A percentile compares a stretch with the other conserved stretches of the same genome.
Conservation (phyloP, 2,888 invertebrate species). For the Beris chalybata region DNA sequence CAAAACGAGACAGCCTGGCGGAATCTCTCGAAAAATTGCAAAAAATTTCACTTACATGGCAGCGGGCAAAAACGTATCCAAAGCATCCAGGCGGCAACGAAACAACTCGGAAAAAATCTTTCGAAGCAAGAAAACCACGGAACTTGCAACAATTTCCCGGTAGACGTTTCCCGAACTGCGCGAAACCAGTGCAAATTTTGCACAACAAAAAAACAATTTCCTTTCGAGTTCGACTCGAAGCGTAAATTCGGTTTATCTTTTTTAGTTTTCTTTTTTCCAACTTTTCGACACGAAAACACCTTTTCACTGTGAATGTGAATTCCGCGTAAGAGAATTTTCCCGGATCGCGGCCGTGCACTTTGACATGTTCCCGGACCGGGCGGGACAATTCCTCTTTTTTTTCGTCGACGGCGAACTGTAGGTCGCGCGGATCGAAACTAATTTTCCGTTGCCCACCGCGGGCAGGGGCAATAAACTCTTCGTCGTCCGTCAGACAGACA, state of each 20-base stretch:
- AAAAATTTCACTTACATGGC: slow-evolving; percentile 10
- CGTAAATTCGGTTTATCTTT: too few species aligned
- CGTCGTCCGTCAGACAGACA: slow-evolving; percentile 24
- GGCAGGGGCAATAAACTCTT: slow-evolving; percentile 22
- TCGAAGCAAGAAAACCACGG: background rate
- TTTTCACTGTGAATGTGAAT: too few species aligned
- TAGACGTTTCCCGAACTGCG: background rate
- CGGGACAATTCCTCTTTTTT: background rate
- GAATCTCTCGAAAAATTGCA: background rate
- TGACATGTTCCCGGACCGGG: slow-evolving; percentile 5
- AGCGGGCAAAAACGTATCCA: background rate
- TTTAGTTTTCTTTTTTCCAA: too few species aligned
- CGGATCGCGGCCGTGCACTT: slow-evolving; percentile 19
- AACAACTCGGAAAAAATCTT: slow-evolving; percentile 6
- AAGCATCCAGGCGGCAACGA: too few species aligned
- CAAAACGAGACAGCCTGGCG: background rate
- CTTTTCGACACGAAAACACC: too few species aligned
- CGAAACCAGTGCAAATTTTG: too few species aligned
- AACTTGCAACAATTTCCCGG: background rate
- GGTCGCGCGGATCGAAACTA: background rate
- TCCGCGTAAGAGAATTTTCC: background rate
- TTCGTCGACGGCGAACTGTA: slow-evolving; percentile 1
- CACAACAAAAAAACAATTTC: too few species aligned
- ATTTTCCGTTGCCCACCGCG: slow-evolving; percentile 10
- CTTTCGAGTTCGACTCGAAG: too few species aligned